phyloP scores from a whole-genome alignment of 2,888 invertebrate species.

The Chaetogeoica ovagalla region DNA sequence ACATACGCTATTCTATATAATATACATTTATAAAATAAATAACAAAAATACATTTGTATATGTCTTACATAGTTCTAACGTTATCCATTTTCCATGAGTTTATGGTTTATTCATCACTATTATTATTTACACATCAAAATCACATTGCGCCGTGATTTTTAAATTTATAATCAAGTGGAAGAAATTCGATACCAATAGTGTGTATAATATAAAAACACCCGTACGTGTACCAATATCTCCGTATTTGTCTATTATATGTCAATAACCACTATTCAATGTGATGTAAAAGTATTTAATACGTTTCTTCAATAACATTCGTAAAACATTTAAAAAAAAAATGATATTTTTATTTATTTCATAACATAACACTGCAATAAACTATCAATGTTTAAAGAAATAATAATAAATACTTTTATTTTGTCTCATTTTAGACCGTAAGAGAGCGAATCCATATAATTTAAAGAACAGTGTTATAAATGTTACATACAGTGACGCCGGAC shows the following conservation, averaged over 20 bases:
- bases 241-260: background rate
- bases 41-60: background rate
- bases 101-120: conserved; percentile 9
- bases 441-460: too few relatives aligned
- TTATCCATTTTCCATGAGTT: conserved; percentile 7
- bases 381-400: too few relatives aligned
- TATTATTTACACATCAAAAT: background rate
- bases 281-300: background rate
- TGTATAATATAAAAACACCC: too few relatives aligned
- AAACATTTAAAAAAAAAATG: too few relatives aligned
- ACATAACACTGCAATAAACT: too few relatives aligned
- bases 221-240: background rate
- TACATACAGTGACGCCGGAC: too few relatives aligned
- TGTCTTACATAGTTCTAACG: background rate
- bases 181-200: background rate
- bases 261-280: background rate
- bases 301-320: background rate
- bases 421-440: too few relatives aligned
- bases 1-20: background rate
- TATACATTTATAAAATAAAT: background rate
- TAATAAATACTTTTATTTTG: too few relatives aligned
- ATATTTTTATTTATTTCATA: too few relatives aligned
- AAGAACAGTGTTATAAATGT: too few relatives aligned
- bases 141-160: background rate
- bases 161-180: background rate